These are phyloP conservation scores for Polydrusus tereticollis DNA, from an alignment of 2,888 invertebrate species.

Conservation along the genomic window DNA sequence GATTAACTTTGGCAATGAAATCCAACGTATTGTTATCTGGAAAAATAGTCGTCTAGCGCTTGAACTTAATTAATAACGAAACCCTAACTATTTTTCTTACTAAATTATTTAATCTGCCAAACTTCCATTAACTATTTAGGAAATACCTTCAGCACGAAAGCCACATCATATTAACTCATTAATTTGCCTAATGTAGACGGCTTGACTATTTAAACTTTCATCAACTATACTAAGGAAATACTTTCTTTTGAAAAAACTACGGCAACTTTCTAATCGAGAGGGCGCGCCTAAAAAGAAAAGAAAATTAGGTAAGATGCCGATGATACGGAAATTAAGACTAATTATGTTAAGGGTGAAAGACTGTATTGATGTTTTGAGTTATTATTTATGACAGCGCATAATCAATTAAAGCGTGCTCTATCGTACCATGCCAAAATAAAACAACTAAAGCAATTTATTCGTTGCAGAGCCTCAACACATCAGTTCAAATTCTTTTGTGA, in stretches of 20 bases:
- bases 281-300: not conserved
- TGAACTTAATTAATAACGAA: too few relatives aligned
- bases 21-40: too few relatives aligned
- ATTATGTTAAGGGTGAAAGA: not conserved
- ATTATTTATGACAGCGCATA: not conserved
- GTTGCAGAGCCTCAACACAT: not conserved
- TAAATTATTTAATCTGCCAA: too few relatives aligned
- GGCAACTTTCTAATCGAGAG: not conserved
- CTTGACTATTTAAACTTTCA: too few relatives aligned
- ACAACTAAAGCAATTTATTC: constrained; percentile 9
- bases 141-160: too few relatives aligned
- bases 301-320: not conserved
- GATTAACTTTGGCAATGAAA: too few relatives aligned
- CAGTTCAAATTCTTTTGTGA: constrained; percentile 2
- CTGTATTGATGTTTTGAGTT: not conserved
- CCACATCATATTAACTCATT: too few relatives aligned
- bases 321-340: not conserved
- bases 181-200: too few relatives aligned
- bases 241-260: not conserved
- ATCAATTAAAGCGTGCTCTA: not conserved
- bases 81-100: too few relatives aligned
- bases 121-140: too few relatives aligned
- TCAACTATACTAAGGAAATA: too few relatives aligned
- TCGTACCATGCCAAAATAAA: not conserved
- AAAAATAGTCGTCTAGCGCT: too few relatives aligned